phyloP scores from a whole-genome alignment of 1,140 invertebrate genomes.

The Lysiphlebus fabarum region DNA sequence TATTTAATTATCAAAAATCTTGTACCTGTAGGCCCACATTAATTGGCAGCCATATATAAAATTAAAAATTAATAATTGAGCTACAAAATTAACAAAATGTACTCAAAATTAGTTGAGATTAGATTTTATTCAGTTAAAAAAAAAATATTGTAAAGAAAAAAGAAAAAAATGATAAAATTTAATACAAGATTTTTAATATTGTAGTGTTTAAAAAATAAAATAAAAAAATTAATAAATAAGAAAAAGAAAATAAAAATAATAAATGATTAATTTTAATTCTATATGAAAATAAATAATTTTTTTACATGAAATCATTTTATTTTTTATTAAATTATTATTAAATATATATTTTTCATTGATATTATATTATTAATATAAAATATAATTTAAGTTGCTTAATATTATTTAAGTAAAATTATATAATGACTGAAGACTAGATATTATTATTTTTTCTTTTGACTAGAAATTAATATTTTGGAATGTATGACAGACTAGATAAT shows the following conservation, averaged over 20 bases:
- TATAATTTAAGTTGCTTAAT: too few species aligned
- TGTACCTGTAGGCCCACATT: constrained; percentile 13
- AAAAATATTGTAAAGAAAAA: too few species aligned
- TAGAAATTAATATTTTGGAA: background rate
- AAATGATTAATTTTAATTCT: background rate
- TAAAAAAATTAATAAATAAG: too few species aligned
- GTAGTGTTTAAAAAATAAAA: too few species aligned
- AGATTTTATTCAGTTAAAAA: too few species aligned
- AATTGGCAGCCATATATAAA: background rate
- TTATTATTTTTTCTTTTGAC: background rate
- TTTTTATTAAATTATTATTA: background rate
- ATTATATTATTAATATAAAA: background rate
- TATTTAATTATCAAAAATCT: background rate
- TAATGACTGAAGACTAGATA: too few species aligned
- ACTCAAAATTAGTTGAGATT: too few species aligned
- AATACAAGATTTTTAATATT: too few species aligned
- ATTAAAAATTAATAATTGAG: background rate
- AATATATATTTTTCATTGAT: background rate
- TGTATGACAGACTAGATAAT: constrained; percentile 3
- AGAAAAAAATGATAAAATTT: too few species aligned
- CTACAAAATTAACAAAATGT: too few species aligned
- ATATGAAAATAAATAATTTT: constrained; percentile 6
- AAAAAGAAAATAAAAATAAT: background rate
- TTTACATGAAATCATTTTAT: constrained; percentile 2
- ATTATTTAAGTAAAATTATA: too few species aligned